Base-by-base conservation (phyloP, 1,140 invertebrate genomes). In the Bombus waltoni region DNA sequence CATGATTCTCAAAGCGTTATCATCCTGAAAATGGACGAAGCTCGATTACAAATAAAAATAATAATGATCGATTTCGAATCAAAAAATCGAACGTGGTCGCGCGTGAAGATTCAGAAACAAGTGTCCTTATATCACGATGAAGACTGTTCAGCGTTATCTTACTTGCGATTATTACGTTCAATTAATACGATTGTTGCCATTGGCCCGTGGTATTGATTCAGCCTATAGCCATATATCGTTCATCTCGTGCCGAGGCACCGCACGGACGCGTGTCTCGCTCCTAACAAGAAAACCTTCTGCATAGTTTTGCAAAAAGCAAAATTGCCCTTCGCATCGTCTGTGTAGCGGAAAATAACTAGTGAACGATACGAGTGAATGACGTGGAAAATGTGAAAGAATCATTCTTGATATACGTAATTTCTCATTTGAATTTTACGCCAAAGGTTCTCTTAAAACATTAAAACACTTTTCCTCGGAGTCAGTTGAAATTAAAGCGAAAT, bases 151-250 rank as follows among this genome's bases (percentile, higher is more conserved):
- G 75, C 71, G 25, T 81, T 85, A 75, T 81, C 68, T 74, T 32
- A 35, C 59, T 35, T 22, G 78, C 40, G n/a, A 42, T 70, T 66
- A 62, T 81, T 81, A 85, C 57, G 66, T 81, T 47, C 78, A 81
- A 81, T 85, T 85, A 85, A 85, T 66, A 68, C 22, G 83, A 85
- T 65, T 73, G 53, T 81, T 72, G 71, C 70, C 74, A 80, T 81
- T 85, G 57, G 71, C 59, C 57, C 70, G 78, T 71, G 59, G 83
- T 85, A 85, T 85, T 74, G 83, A 85, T 85, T 85, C 83, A 81
- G 70, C 32, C 32, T 53, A 42, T 47, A 57, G 32, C 22, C 53
- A 70, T 84, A 84, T 84, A 84, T 72, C 83, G 71, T 42, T 42
- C 38, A 66, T 70, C 66, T 71, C 82, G 76, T 71, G 75, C 59